Evolutionary conservation across 2,113 vertebrate genomes (phyloP), one percentile per base, ranked within the genome.

Genomic region (Speoplatyrhinus poulsoni): DNA sequence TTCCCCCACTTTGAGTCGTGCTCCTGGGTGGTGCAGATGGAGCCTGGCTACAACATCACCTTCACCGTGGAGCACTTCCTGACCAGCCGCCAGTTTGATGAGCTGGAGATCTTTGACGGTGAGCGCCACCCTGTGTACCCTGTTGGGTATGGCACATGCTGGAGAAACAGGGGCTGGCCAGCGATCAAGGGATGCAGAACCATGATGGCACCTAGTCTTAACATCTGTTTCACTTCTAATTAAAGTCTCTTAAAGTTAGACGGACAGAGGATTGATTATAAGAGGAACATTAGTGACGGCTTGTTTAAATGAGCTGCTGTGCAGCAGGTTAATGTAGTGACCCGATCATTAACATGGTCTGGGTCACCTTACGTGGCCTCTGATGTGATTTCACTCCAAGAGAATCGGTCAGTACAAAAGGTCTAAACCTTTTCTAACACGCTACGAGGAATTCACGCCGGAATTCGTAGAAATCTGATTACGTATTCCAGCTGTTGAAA

Each of bases 31-130:
- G 94, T 99, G 68, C 95, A 94, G 79, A 94, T 97, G 0, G 96
- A 98, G 58, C 92, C 95, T 0, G 94, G 94, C 0, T 98, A 95
- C 73, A 99, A 99, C 87, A 92, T 98, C 86, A 93, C 97, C 57
- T 91, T 99, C 77, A 96, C 93, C 0, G 94, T 98, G 0, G 96
- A 99, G 69, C 95, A 97, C 82, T 99, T 99, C 88, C 94, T 98
- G 86, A 98, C 96, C 0, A 98, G 96, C 86, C 95, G 95, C 62
- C 95, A 98, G 62, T 98, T 96, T 0, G 98, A 99, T 1, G 96
- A 99, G 89, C 95, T 99, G 12, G 96, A 98, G 62, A 96, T 99
- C 73, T 99, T 98, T 65, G 96, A 99, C 1, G 97, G 98, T 99
- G 76, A 94, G 94, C 82, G 12, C 12, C 26, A 13, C 5, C 10